Percentiles rank a stretch among this genome's conserved stretches.
These are phyloP conservation scores for Luehdorfia chinensis DNA, from an alignment of 1,140 invertebrate genomes.

Conservation along the genomic window DNA sequence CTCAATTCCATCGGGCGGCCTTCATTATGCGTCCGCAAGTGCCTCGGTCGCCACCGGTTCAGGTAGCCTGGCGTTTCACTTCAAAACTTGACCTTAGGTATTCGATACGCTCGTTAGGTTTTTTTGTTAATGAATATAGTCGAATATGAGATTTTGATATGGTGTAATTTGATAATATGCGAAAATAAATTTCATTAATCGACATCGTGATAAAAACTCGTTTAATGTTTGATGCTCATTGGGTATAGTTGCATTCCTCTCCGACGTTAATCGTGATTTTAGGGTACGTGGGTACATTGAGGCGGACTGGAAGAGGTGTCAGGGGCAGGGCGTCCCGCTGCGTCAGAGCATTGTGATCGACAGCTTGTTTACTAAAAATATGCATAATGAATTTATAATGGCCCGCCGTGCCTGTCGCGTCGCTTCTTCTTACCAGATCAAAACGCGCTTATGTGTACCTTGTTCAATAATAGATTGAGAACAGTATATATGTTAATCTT, in stretches of 20 bases:
- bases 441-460: background rate
- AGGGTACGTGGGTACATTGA: slow-evolving; percentile 37
- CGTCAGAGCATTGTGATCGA: slow-evolving; percentile 69
- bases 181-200: slow-evolving; percentile 40
- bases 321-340: slow-evolving; percentile 62
- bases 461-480: slow-evolving; percentile 3
- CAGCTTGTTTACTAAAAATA: slow-evolving; percentile 77
- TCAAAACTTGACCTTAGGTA: slow-evolving; percentile 67
- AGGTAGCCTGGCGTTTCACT: slow-evolving; percentile 64
- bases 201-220: slow-evolving; percentile 37
- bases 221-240: slow-evolving; percentile 36
- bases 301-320: slow-evolving; percentile 47
- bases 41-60: slow-evolving; percentile 56
- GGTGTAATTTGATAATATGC: slow-evolving; percentile 42
- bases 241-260: slow-evolving; percentile 33
- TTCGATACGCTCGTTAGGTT: slow-evolving; percentile 59
- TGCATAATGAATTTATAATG: slow-evolving; percentile 77
- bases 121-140: slow-evolving; percentile 56
- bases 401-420: slow-evolving; percentile 46
- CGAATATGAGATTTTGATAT: slow-evolving; percentile 49
- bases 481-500: no score
- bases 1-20: slow-evolving; percentile 59
- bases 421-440: slow-evolving; percentile 25
- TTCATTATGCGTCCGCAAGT: slow-evolving; percentile 68
- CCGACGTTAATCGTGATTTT: slow-evolving; percentile 42